Evolutionary conservation across 2,113 vertebrate genomes (phyloP), one percentile per base, ranked within the genome.

Genomic region (Porphyrio hochstetteri): DNA sequence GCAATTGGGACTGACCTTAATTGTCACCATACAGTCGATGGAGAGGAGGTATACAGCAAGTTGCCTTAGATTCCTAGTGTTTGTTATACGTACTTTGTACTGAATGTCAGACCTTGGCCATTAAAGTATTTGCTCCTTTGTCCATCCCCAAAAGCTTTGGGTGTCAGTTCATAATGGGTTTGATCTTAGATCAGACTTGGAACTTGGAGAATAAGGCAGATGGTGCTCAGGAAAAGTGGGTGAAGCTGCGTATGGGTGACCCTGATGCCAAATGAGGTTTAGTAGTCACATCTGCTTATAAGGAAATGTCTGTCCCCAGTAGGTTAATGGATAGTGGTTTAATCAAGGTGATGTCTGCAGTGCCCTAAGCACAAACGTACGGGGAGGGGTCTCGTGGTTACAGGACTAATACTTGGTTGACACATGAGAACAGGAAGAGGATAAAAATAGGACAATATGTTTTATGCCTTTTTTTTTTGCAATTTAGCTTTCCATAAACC

Each of bases 161-260:
- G 13, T 4, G 3, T 52, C 79, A 44, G 11, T 29, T 72, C 42
- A 28, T 35, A 46, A 29, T 3, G 31, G 21, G 25, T 90, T 69
- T 71, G 23, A 21, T 35, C 12, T 80, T 44, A 23, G 7, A 1
- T 16, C 42, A 20, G 17, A 16, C 16, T 56, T 71, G 40, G 70
- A 78, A 25, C 6, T 42, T 71, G 36, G 48, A 46, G 52, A 56
- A 25, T 16, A 40, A 52, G 42, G 40, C 11, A 85, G 65, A 4
- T 10, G 3, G 18, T 20, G 25, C 57, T 80, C 24, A 82, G 74
- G 17, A 44, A 60, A 85, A 59, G 28, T 5, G 16, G 2, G 7
- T 50, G 60, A 85, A 82, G 6, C 29, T 80, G 40, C 3, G 2
- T 35, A 16, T 0, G 1, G 1, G n/a, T 0, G 8, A 70, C 16